phyloP scores from a whole-genome alignment of 2,113 vertebrate species.

The Melanocharis versteri region DNA sequence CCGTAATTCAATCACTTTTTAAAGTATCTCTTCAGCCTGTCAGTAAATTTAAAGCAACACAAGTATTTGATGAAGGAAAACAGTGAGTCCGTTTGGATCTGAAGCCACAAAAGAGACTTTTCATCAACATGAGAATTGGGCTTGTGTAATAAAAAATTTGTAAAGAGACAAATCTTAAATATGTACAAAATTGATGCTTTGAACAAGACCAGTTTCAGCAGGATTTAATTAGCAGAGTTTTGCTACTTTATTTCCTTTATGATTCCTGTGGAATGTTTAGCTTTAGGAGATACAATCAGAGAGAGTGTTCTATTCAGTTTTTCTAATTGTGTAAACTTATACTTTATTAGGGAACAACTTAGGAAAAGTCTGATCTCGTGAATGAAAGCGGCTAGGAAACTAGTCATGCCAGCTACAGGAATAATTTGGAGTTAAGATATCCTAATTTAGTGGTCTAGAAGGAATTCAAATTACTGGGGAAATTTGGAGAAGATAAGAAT shows the following conservation, averaged over 20 bases:
- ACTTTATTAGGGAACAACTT: not conserved
- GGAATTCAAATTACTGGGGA: not conserved
- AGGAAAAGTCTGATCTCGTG: not conserved
- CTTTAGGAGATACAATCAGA: not conserved
- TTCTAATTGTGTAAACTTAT: not conserved
- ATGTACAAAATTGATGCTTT: not conserved
- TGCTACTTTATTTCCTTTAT: not conserved
- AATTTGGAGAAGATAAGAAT: not conserved
- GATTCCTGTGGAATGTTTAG: not conserved
- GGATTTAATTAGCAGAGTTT: not conserved
- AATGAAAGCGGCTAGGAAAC: not conserved
- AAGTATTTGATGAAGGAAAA: not conserved
- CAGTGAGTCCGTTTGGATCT: not conserved
- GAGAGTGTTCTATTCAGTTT: not conserved
- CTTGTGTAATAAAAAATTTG: not conserved
- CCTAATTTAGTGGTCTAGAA: not conserved
- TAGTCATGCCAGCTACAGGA: not conserved
- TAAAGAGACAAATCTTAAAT: not conserved
- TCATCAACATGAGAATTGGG: not conserved
- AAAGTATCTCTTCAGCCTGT: not conserved
- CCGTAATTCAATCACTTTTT: not conserved
- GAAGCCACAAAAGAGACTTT: not conserved
- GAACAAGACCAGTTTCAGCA: not conserved
- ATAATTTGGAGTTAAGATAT: not conserved
- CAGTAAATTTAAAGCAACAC: not conserved